These are phyloP conservation scores for Muntiacus reevesi DNA, from an alignment of 2,113 vertebrate genomes.

Conservation along the genomic window DNA sequence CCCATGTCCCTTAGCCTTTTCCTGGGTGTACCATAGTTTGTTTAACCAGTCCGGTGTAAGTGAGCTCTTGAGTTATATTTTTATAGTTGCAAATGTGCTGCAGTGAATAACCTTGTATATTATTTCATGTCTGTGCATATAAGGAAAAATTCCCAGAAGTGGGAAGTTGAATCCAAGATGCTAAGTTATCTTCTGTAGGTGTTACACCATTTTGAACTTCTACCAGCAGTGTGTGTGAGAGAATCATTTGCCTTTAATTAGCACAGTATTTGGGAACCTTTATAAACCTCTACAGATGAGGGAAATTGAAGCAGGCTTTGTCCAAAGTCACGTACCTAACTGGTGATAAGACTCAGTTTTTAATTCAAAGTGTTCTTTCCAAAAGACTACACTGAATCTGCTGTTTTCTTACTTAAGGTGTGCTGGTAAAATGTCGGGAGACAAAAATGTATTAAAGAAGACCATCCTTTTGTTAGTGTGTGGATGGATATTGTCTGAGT, in stretches of 20 bases:
- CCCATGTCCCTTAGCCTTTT: neutral
- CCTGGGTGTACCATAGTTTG: neutral
- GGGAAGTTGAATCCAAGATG: neutral
- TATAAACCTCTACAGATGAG: neutral
- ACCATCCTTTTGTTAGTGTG: neutral
- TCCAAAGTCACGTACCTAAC: neutral
- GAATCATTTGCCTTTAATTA: neutral
- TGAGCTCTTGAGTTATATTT: neutral
- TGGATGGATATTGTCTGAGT: neutral
- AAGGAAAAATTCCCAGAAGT: neutral
- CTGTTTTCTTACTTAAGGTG: neutral
- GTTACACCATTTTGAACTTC: neutral
- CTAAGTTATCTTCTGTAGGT: neutral
- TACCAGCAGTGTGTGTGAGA: neutral
- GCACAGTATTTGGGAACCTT: neutral
- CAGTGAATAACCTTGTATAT: neutral
- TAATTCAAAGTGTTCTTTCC: neutral
- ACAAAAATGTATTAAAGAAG: neutral
- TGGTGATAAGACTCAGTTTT: neutral
- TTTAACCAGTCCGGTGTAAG: neutral
- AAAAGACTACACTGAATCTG: neutral
- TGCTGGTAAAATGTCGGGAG: neutral
- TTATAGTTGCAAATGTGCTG: neutral
- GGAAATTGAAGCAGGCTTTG: slow-evolving; percentile 8
- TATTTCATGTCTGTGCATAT: neutral